phyloP scores from a whole-genome alignment of 2,888 invertebrate species.

The Axea sp. region DNA sequence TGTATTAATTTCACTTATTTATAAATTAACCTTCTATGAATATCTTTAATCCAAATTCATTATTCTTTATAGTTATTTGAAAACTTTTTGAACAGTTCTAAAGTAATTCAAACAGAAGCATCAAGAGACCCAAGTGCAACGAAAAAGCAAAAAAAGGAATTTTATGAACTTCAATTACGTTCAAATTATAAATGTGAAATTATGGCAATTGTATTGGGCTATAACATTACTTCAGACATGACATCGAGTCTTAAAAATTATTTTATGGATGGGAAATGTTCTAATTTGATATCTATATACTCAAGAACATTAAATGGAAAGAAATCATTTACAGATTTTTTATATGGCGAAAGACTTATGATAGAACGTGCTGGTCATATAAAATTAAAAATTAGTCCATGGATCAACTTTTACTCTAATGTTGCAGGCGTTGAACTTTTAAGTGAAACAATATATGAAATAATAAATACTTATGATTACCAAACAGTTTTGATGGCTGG shows the following conservation, averaged over 20 bases:
- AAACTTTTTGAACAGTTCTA: constrained; percentile 36
- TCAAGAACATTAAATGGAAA: constrained; percentile 14
- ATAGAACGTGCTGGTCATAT: constrained; percentile 30
- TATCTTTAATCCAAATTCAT: no score
- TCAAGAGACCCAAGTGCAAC: constrained; percentile 20
- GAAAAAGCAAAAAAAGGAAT: constrained; percentile 40
- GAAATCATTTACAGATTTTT: constrained; percentile 1
- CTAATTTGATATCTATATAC: constrained; percentile 13
- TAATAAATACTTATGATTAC: constrained; percentile 21
- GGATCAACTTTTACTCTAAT: constrained; percentile 36
- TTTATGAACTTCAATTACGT: constrained; percentile 28
- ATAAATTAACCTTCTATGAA: no score
- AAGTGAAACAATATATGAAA: constrained; percentile 15
- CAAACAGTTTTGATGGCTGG: constrained; percentile 35
- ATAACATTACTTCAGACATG: constrained; percentile 33
- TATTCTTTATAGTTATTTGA: constrained; percentile 56
- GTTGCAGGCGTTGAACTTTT: constrained; percentile 40
- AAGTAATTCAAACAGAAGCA: constrained; percentile 22
- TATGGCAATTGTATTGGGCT: constrained; percentile 38
- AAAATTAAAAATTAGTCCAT: constrained; percentile 15
- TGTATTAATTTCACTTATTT: no score
- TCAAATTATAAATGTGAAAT: constrained; percentile 30
- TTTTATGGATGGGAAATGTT: neutral
- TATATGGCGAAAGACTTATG: constrained; percentile 21
- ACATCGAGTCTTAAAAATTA: neutral